phyloP scores from a whole-genome alignment of 2,888 invertebrate species.

The Allacma fusca region DNA sequence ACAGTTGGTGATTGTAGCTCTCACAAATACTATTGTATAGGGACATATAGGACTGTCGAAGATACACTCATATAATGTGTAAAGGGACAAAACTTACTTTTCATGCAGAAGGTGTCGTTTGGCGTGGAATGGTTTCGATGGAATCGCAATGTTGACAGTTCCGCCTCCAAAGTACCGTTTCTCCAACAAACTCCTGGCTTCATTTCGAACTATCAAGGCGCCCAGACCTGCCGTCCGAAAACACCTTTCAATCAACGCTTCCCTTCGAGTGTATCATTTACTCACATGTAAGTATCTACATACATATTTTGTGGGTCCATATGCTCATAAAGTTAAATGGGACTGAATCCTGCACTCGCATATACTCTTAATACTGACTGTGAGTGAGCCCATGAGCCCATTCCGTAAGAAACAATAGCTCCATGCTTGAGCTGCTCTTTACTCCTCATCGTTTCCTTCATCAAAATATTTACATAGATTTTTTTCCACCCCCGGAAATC shows the following conservation, averaged over 20 bases:
- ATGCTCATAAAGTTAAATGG: too few relatives aligned
- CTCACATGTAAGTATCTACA: background rate
- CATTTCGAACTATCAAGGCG: constrained; percentile 80
- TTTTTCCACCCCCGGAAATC: background rate
- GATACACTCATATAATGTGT: background rate
- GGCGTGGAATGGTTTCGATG: constrained; percentile 75
- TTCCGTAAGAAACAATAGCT: background rate
- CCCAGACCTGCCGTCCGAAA: constrained; percentile 72
- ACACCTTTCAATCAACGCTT: constrained; percentile 17
- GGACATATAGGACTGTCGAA: background rate
- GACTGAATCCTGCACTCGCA: too few relatives aligned
- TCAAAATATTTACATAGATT: background rate
- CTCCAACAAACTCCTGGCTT: constrained; percentile 70
- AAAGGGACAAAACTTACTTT: constrained; percentile 68
- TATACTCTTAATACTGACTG: too few relatives aligned
- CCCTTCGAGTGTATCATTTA: background rate
- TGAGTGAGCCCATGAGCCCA: too few relatives aligned
- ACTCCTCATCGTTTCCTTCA: background rate
- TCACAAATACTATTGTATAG: background rate
- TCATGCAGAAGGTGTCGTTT: constrained; percentile 75
- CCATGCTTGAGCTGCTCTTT: background rate
- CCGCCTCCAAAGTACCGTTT: constrained; percentile 93
- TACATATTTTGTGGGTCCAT: background rate
- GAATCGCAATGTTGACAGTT: constrained; percentile 84
- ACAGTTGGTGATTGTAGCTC: constrained; percentile 10